These are phyloP conservation scores for Dasysyrphus albostriatus DNA, from an alignment of 2,888 invertebrate species.

Conservation along the genomic window DNA sequence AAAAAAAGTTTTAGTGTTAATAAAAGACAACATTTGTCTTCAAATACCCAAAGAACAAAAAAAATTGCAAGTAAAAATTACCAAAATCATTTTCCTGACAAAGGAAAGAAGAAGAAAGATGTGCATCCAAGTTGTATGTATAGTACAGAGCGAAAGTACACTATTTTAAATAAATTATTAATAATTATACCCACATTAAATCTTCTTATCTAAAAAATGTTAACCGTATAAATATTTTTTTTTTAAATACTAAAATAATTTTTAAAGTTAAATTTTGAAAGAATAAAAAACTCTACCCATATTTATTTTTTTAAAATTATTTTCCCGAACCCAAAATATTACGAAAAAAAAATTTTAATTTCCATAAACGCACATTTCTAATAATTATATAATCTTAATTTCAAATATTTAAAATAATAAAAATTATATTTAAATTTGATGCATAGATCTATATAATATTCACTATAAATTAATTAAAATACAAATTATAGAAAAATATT, in stretches of 20 bases:
- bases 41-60: too few relatives aligned
- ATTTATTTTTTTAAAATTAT: not conserved
- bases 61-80: too few relatives aligned
- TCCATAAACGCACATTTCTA: not conserved
- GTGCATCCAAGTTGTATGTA: not conserved
- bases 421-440: slow-evolving; percentile 6
- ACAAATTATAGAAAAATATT: not conserved
- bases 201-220: not conserved
- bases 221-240: not conserved
- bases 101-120: too few relatives aligned
- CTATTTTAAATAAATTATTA: not conserved
- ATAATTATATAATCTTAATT: slow-evolving; percentile 1
- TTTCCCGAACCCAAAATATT: not conserved
- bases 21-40: too few relatives aligned
- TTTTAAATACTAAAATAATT: too few relatives aligned
- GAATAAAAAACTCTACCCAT: not conserved
- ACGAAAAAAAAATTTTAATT: not conserved
- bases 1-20: too few relatives aligned
- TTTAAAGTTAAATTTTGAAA: slow-evolving; percentile 7
- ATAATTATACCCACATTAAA: not conserved
- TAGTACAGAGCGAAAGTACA: not conserved
- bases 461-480: not conserved
- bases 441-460: slow-evolving; percentile 15
- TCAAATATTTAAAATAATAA: not conserved
- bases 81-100: too few relatives aligned